phyloP scores from a whole-genome alignment of 2,797 vertebrate species.

The Mus caroli region DNA sequence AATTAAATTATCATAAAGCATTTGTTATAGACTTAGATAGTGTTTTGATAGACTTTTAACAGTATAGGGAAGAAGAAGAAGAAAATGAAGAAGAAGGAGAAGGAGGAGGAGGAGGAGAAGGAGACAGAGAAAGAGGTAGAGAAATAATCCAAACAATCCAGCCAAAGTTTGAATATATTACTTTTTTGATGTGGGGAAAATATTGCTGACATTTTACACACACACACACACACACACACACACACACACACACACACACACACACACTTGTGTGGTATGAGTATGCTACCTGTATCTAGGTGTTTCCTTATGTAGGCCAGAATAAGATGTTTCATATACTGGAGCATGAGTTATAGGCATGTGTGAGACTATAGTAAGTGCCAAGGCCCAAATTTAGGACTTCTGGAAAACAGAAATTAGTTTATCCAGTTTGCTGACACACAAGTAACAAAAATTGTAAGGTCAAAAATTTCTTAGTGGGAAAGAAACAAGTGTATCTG shows the following conservation, averaged over 20 bases:
- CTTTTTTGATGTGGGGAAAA: not conserved
- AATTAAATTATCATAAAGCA: not conserved
- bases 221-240: too few species aligned
- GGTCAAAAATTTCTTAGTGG: not conserved
- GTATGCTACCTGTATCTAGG: not conserved
- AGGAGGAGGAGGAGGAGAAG: too few species aligned
- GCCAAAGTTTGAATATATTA: not conserved
- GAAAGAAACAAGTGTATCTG: not conserved
- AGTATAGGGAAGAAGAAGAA: not conserved
- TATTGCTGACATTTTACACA: not conserved
- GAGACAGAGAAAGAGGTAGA: too few species aligned
- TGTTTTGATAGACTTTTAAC: not conserved
- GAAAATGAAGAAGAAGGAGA: not conserved
- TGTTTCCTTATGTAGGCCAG: not conserved
- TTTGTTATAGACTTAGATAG: not conserved
- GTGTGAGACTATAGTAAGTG: not conserved
- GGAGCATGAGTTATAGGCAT: too few species aligned
- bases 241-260: too few species aligned
- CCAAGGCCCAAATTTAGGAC: not conserved
- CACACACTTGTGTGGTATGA: too few species aligned
- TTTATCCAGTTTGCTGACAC: not conserved
- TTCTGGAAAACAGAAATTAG: rapidly evolving
- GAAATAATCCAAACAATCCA: not conserved
- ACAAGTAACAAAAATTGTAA: not conserved
- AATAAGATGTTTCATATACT: not conserved